Conservation (phyloP, 2,113 vertebrate genomes). For the Microcebus tavaratra region DNA sequence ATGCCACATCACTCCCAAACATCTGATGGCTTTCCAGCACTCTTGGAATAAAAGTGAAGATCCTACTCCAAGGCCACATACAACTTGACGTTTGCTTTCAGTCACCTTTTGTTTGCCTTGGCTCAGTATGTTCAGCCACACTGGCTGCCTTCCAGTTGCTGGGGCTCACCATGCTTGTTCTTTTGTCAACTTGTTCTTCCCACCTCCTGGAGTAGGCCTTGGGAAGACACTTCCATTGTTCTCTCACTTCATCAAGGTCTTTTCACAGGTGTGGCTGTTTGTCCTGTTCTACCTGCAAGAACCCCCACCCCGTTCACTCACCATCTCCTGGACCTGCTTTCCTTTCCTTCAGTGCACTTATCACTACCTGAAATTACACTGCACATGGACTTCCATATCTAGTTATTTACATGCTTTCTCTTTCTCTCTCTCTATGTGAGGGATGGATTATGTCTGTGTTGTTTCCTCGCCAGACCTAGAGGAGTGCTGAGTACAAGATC, state of each 20-base stretch:
- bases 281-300: background rate
- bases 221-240: background rate
- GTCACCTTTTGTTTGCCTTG: background rate
- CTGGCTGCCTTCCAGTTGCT: background rate
- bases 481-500: background rate
- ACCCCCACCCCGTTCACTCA: too few relatives aligned
- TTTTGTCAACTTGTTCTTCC: background rate
- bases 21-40: background rate
- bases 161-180: background rate
- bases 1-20: background rate
- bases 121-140: too few relatives aligned
- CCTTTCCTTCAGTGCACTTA: background rate
- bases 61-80: background rate
- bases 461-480: background rate
- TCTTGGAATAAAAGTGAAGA: background rate
- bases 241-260: background rate
- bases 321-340: background rate
- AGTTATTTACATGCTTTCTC: background rate
- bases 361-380: background rate
- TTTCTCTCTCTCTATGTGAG: background rate
- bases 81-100: rapidly evolving
- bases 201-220: background rate
- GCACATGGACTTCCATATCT: background rate
- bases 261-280: background rate
- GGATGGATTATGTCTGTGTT: background rate